These are phyloP conservation scores for Liasis olivaceus DNA, from an alignment of 2,797 vertebrate species.

Conservation along the genomic window DNA sequence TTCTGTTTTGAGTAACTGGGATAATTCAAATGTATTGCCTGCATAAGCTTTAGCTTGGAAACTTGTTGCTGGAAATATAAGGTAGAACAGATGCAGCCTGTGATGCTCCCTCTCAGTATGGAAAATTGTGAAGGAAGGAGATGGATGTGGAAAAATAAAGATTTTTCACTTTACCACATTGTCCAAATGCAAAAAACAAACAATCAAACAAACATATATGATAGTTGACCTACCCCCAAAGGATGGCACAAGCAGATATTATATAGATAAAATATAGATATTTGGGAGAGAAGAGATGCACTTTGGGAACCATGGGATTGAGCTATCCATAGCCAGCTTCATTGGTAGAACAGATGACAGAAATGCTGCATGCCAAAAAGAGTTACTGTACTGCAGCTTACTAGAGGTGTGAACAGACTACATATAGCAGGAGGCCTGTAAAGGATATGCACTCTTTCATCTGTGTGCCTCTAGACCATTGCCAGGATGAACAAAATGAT, in stretches of 20 bases:
- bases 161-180: neutral
- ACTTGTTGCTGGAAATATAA: neutral
- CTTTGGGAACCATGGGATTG: conserved; percentile 30
- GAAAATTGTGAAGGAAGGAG: neutral
- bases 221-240: neutral
- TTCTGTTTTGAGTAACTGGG: neutral
- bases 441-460: neutral
- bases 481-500: neutral
- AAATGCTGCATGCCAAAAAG: neutral
- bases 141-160: neutral
- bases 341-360: conserved; percentile 24
- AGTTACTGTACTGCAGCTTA: conserved; percentile 7
- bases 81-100: neutral
- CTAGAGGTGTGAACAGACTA: conserved; percentile 12
- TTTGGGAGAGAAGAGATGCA: neutral
- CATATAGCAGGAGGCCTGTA: conserved; percentile 2
- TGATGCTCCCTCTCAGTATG: neutral
- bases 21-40: neutral
- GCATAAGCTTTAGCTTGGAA: neutral
- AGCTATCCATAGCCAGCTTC: conserved; percentile 2
- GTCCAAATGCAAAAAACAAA: neutral
- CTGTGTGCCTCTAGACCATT: neutral
- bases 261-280: neutral
- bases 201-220: neutral
- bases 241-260: neutral